Base-by-base conservation (phyloP, 2,113 vertebrate species). In the Xenopus laevis region DNA sequence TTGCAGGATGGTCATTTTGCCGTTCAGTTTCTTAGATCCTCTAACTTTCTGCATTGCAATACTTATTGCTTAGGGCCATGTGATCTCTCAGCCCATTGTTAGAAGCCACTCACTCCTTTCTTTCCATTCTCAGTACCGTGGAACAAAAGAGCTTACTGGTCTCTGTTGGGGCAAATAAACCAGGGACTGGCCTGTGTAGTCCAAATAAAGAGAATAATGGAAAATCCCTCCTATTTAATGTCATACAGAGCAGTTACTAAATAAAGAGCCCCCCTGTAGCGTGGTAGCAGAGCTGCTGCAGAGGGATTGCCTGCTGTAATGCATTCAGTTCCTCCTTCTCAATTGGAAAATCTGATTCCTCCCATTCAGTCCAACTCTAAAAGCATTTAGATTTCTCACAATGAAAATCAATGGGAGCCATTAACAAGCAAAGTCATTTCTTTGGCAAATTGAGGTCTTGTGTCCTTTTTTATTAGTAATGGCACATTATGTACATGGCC, bases 401-500 rank as follows among this genome's bases (percentile, higher is more conserved):
- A 10, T 27, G 10, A 13, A 59, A 72, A 72, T 72, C 70, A 72
- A 72, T 72, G 40, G 59, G 23, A 20, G 16, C 60, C 70, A 64
- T 72, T 61, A 53, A 63, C 20, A 2, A 40, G 33, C 33, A 40
- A 17, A 18, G 45, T 10, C 16, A 5, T 17, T 13, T 45, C 12
- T 16, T 44, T 13, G 40, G 57, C 4, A 23, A 23, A 27, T 46
- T 15, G 33, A 23, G 20, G 15, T 27, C 33, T 7, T 50, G 70
- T 18, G 45, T 15, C 11, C 18, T 21, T 0, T 13, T 16, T 63
- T 52, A 72, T 72, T 40, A 40, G 33, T 33, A 52, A 71, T 62
- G 62, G 70, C 59, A 23, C 45, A 40, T 5, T 1, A 40, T 6
- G 33, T 40, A 40, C 46, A 53, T n/a, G 30, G 21, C 11, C 47